Conservation (phyloP, 2,113 vertebrate genomes). For the Rhipidura dahli region DNA sequence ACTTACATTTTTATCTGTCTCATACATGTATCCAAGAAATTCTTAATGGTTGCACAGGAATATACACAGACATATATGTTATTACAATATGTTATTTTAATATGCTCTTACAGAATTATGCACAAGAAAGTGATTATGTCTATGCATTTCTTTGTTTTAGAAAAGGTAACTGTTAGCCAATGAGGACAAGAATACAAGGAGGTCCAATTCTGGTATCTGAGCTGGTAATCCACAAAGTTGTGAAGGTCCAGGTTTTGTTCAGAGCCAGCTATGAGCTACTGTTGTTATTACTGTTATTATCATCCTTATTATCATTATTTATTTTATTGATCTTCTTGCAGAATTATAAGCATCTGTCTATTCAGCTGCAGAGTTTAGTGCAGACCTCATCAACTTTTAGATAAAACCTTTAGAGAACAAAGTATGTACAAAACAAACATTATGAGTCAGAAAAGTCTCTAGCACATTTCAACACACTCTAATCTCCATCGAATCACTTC, state of each 20-base stretch:
- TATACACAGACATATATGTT: neutral
- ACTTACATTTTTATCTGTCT: neutral
- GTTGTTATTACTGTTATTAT: neutral
- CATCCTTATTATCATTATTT: neutral
- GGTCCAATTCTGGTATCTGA: neutral
- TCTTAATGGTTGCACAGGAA: neutral
- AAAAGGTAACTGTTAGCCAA: neutral
- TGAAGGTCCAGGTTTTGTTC: neutral
- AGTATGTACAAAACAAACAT: neutral
- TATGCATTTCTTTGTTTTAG: neutral
- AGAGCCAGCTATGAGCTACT: neutral
- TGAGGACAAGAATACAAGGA: neutral
- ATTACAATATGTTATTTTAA: neutral
- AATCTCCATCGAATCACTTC: neutral
- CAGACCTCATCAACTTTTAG: neutral
- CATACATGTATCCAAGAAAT: neutral
- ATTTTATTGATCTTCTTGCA: neutral
- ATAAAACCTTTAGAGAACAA: neutral
- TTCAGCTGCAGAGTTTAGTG: neutral
- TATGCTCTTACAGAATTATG: neutral
- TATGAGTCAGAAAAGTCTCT: neutral
- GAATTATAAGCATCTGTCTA: neutral
- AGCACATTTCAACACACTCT: neutral
- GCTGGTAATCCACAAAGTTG: neutral
- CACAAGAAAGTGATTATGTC: neutral